phyloP scores from a whole-genome alignment of 2,113 vertebrate species.

The Percina caprodes region DNA sequence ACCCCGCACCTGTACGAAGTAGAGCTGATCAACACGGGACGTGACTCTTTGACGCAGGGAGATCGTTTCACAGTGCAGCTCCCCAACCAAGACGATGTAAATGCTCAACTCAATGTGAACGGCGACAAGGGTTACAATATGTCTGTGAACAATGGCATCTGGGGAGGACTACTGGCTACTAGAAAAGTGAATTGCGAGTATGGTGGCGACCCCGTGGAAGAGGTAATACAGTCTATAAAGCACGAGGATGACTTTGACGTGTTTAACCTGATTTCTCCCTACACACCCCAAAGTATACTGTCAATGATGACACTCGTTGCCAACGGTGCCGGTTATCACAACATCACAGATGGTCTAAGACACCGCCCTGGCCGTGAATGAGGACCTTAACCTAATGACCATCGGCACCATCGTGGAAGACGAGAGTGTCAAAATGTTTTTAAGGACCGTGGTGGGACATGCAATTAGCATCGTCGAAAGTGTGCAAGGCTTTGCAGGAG shows the following conservation, averaged over 20 bases:
- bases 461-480: background rate
- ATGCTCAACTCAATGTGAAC: background rate
- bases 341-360: accelerated
- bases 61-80: constrained; percentile 23
- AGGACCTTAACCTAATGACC: accelerated
- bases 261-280: background rate
- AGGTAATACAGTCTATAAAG: background rate
- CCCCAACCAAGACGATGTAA: background rate
- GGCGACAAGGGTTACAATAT: background rate
- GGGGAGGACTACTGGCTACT: constrained; percentile 29
- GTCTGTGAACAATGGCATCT: background rate
- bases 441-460: background rate
- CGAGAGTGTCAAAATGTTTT: accelerated
- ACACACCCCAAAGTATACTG: no score
- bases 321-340: background rate
- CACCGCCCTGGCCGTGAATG: accelerated
- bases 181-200: background rate
- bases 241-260: background rate
- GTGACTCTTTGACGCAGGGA: no score
- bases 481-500: constrained; percentile 7
- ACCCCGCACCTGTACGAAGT: no score
- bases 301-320: constrained; percentile 12
- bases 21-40: no score
- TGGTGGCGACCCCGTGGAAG: constrained; percentile 7
- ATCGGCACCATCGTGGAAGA: background rate